phyloP scores from a whole-genome alignment of 2,113 vertebrate genomes.

The Myiagra hebetior region DNA sequence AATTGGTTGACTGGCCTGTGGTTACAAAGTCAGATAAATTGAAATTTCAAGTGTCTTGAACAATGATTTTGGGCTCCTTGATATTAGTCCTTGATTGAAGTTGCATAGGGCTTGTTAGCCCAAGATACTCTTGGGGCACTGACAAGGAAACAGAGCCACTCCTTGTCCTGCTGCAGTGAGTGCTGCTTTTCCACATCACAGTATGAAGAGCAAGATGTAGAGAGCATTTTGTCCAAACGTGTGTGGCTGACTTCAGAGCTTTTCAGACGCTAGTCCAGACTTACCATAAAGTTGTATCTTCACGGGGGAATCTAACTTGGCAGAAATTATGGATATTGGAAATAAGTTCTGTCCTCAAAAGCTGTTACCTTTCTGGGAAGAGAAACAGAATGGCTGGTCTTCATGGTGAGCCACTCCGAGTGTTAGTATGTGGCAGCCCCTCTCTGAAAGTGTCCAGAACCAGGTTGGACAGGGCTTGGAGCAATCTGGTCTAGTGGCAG shows the following conservation, averaged over 20 bases:
- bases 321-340: background rate
- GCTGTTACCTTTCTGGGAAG: background rate
- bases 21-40: background rate
- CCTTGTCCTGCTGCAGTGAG: background rate
- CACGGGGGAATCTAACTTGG: background rate
- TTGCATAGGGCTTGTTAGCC: background rate
- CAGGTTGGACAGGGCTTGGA: background rate
- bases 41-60: background rate
- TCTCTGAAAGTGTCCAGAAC: background rate
- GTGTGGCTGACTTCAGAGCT: background rate
- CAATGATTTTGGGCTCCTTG: background rate
- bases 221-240: accelerated
- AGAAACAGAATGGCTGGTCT: background rate
- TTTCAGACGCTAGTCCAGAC: background rate
- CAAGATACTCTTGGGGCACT: background rate
- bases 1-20: accelerated
- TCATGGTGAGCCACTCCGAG: background rate
- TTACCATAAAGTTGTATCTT: background rate
- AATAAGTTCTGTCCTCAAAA: background rate
- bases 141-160: background rate
- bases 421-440: background rate
- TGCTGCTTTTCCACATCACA: background rate
- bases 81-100: background rate
- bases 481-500: background rate
- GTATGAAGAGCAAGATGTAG: background rate